A percentile compares a stretch with the other conserved stretches of the same genome.
Conservation (phyloP, 2,797 vertebrate genomes). For the Lophotriccus pileatus region DNA sequence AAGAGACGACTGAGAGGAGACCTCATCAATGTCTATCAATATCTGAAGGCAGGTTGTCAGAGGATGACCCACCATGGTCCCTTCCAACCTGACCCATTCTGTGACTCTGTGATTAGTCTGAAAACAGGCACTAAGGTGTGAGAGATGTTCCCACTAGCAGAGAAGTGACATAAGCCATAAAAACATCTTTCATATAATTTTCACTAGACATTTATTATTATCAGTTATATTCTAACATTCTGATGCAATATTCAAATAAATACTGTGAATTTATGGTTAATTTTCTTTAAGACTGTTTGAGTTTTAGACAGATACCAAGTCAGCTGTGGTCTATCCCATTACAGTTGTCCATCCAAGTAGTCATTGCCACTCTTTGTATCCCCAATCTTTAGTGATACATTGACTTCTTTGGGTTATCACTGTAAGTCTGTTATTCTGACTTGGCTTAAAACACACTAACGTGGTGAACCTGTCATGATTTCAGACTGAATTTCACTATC, state of each 20-base stretch:
- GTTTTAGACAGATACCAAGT: neutral
- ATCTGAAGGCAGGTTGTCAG: neutral
- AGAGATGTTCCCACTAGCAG: neutral
- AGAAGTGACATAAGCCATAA: neutral
- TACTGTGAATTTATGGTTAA: neutral
- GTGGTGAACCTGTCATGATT: neutral
- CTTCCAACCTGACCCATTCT: neutral
- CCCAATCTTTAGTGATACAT: neutral
- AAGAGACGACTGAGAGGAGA: rapidly evolving
- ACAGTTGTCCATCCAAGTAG: neutral
- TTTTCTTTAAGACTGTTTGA: neutral
- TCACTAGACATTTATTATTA: neutral
- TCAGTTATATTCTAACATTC: neutral
- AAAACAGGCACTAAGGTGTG: neutral
- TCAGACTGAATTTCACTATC: neutral
- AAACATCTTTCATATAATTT: neutral
- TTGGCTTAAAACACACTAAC: neutral
- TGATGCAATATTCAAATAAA: neutral
- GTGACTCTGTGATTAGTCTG: neutral
- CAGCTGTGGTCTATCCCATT: neutral
- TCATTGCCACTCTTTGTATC: neutral
- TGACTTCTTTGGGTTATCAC: neutral
- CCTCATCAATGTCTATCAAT: neutral
- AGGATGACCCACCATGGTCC: neutral
- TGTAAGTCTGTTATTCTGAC: neutral